phyloP scores from a whole-genome alignment of 2,797 vertebrate genomes.

The Vireo griseus region DNA sequence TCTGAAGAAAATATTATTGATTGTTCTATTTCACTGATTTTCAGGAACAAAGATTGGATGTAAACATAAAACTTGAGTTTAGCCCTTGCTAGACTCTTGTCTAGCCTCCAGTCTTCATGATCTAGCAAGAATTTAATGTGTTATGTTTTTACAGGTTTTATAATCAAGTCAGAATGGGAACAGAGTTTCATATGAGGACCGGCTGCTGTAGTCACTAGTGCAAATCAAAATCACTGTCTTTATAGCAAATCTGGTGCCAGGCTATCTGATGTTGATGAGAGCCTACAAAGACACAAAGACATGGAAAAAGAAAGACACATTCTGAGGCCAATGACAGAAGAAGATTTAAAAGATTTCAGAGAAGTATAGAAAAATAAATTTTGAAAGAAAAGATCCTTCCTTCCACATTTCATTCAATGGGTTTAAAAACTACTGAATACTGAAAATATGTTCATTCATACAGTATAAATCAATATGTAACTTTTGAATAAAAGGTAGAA shows the following conservation, averaged over 20 bases:
- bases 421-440: not conserved
- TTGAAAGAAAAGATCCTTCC: not conserved
- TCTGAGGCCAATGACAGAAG: not conserved
- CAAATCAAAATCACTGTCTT: not conserved
- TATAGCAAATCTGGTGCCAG: not conserved
- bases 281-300: not conserved
- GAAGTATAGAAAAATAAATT: not conserved
- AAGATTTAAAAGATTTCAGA: not conserved
- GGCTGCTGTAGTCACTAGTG: not conserved
- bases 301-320: not conserved
- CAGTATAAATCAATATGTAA: not conserved
- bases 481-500: not conserved
- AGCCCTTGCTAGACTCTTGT: not conserved
- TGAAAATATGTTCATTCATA: not conserved
- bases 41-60: not conserved
- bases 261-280: not conserved
- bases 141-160: not conserved
- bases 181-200: not conserved
- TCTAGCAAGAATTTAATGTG: not conserved
- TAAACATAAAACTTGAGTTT: not conserved
- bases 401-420: not conserved
- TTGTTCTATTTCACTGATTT: not conserved
- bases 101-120: not conserved
- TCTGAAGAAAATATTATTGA: not conserved
- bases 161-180: not conserved